Evolutionary conservation across 2,113 vertebrate species (phyloP).

Genomic region (Tiliqua scincoides): DNA sequence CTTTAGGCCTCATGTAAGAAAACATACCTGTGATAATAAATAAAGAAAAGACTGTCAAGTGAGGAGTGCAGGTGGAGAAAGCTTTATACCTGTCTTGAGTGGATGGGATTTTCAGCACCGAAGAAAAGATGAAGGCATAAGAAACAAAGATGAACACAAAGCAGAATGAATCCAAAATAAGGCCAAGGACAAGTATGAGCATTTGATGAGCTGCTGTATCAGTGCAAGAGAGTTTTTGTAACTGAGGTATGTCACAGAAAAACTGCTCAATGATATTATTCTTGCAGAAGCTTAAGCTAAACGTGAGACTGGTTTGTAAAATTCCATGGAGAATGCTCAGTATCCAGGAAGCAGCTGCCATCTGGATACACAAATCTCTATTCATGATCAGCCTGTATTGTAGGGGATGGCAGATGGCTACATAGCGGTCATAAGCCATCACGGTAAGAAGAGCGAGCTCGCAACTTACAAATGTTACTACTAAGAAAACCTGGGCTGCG

Average conservation of each 20-base stretch:
- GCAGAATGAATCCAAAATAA: background rate
- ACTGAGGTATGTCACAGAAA: background rate
- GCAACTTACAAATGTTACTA: background rate
- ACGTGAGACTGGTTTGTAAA: background rate
- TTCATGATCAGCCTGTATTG: background rate
- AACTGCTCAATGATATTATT: background rate
- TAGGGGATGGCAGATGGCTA: background rate
- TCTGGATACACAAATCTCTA: background rate
- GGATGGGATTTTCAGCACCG: background rate
- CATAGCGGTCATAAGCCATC: conserved; percentile 1
- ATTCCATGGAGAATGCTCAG: background rate
- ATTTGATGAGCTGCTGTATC: background rate
- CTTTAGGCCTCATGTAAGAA: background rate
- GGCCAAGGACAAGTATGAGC: background rate
- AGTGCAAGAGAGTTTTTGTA: background rate
- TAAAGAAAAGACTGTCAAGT: background rate
- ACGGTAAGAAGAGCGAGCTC: background rate
- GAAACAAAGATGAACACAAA: background rate
- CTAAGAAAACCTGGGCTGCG: background rate
- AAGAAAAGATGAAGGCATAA: background rate
- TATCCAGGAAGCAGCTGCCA: background rate
- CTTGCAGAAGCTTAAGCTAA: background rate
- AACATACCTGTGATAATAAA: background rate
- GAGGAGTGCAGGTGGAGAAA: background rate
- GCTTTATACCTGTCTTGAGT: background rate